These are phyloP conservation scores for Schizothorax lantsangensis DNA, from an alignment of 2,797 vertebrate species.

Conservation along the genomic window DNA sequence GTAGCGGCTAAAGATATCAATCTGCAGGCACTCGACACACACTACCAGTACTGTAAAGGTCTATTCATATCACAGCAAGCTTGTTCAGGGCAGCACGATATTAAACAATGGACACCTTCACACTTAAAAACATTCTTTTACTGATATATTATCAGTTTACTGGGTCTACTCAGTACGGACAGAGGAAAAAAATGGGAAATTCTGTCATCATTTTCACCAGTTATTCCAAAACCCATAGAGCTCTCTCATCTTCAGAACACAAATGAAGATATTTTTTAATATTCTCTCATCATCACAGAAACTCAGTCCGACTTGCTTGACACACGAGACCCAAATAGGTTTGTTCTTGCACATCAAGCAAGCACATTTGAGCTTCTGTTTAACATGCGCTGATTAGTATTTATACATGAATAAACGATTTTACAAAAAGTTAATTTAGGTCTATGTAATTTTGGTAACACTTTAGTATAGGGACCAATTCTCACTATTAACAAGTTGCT, in stretches of 20 bases:
- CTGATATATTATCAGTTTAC: too few species aligned
- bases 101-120: background rate
- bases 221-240: background rate
- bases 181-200: background rate
- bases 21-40: background rate
- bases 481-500: too few species aligned
- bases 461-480: too few species aligned
- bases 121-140: background rate
- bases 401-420: background rate
- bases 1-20: background rate
- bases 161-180: too few species aligned
- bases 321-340: background rate
- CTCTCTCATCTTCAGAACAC: background rate
- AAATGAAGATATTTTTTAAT: background rate
- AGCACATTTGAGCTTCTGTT: background rate
- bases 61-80: background rate
- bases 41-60: background rate
- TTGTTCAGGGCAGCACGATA: background rate
- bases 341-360: background rate
- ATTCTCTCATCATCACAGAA: background rate
- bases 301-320: background rate
- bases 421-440: background rate
- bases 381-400: background rate
- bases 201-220: background rate
- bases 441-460: background rate